These are phyloP conservation scores for Rallus crepitans DNA, from an alignment of 2,797 vertebrate genomes.

Conservation along the genomic window DNA sequence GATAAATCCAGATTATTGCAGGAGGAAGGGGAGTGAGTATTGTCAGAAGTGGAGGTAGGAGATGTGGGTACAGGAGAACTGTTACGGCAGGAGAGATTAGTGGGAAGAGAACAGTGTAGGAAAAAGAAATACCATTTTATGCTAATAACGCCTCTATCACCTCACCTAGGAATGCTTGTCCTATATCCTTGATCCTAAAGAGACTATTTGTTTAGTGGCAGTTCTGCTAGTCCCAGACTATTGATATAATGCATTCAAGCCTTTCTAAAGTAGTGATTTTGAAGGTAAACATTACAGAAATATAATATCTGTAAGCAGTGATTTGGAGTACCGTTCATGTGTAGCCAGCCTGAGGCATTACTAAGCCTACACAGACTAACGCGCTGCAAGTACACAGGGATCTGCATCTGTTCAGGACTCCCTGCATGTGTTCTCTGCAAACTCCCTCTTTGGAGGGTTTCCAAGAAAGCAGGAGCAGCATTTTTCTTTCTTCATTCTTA, in stretches of 20 bases:
- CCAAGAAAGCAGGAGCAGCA: not conserved
- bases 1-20: not conserved
- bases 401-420: not conserved
- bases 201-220: conserved; percentile 9
- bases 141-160: not conserved
- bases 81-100: not conserved
- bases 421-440: not conserved
- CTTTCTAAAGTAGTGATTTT: not conserved
- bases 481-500: not conserved
- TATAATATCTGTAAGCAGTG: not conserved
- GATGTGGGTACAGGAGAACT: not conserved
- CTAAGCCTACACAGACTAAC: not conserved
- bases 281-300: not conserved
- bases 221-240: not conserved
- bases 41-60: not conserved
- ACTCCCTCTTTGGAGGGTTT: not conserved
- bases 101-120: not conserved
- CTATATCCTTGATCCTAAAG: not conserved
- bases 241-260: not conserved
- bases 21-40: not conserved
- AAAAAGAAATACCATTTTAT: not conserved
- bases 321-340: not conserved
- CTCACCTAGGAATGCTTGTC: not conserved
- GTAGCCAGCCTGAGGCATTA: not conserved
- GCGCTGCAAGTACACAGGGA: not conserved